Conservation (phyloP, 2,888 invertebrate genomes). For the Drosophila mercatorum region DNA sequence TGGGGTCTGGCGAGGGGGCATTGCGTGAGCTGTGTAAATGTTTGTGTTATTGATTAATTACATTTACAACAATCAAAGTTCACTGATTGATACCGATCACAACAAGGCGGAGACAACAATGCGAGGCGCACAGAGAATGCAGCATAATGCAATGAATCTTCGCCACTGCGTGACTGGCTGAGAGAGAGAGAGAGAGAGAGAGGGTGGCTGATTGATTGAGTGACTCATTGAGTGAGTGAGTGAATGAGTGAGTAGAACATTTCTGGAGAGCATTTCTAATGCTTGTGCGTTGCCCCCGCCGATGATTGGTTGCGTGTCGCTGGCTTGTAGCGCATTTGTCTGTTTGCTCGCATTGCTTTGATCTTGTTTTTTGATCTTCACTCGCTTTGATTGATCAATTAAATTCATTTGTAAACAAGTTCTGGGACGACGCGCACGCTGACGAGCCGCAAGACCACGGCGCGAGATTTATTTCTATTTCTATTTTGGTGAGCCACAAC, state of each 20-base stretch:
- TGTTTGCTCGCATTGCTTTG: constrained; percentile 70
- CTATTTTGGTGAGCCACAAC: constrained; percentile 43
- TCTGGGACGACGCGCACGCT: constrained; percentile 42
- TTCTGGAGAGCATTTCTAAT: constrained; percentile 70
- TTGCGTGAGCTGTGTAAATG: constrained; percentile 63
- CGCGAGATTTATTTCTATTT: constrained; percentile 41
- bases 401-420: constrained; percentile 84
- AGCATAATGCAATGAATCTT: constrained; percentile 69
- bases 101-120: constrained; percentile 64
- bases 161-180: constrained; percentile 45
- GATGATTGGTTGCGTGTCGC: constrained; percentile 72
- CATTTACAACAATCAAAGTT: constrained; percentile 78
- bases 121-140: constrained; percentile 36
- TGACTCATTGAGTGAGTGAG: constrained; percentile 35
- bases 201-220: constrained; percentile 37
- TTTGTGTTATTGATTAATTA: constrained; percentile 80
- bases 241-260: constrained; percentile 41
- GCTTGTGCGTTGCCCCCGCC: constrained; percentile 17
- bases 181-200: constrained; percentile 12
- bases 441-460: constrained; percentile 28
- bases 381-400: constrained; percentile 83
- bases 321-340: constrained; percentile 76
- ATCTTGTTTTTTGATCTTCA: constrained; percentile 81
- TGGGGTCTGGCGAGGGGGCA: constrained; percentile 8
- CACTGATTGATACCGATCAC: constrained; percentile 82